Evolutionary conservation across 2,797 vertebrate genomes (phyloP), one percentile per base, ranked within the genome.

Genomic region (Pogoniulus pusillus): DNA sequence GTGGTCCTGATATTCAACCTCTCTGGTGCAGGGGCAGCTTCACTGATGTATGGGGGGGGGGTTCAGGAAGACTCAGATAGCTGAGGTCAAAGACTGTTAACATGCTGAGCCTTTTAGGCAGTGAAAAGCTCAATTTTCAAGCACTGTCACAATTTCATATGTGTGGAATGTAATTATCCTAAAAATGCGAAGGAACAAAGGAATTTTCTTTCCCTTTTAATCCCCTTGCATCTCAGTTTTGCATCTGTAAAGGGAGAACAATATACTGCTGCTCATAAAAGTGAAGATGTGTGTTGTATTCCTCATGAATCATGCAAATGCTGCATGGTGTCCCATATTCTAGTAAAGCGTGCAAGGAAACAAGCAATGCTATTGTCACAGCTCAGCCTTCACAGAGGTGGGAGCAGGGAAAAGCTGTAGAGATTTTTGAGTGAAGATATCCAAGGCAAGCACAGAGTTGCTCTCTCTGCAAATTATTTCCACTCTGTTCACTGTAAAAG

Each of bases 271-370:
- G 79, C 87, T 94, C 70, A 63, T 82, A 29, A 74, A 93, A 93
- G 70, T 60, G 76, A 74, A 72, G 85, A 51, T 84, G 54, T 39
- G 45, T 80, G 51, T 83, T 94, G 71, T 63, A 11, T 79, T 93
- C 45, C 78, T 94, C 84, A 90, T 93, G 92, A 93, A 93, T 94
- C 90, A 93, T 94, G 90, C 90, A 94, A 65, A 71, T 85, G 34
- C 66, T 69, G 20, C 72, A 58, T 80, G 75, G 69, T 95, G 73
- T 89, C 90, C 90, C 83, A 63, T 69, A 92, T 84, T 82, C 72
- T 23, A 34, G 43, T 51, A 71, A 49, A 75, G 57, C 0, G 0
- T 82, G 65, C 84, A 69, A 86, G 87, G 55, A 72, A 85, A 93
- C 65, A 82, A 91, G 71, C 72, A 85, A 39, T 45, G 51, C 63